phyloP scores from a whole-genome alignment of 2,888 invertebrate genomes.

The Megalurothrips usitatus region DNA sequence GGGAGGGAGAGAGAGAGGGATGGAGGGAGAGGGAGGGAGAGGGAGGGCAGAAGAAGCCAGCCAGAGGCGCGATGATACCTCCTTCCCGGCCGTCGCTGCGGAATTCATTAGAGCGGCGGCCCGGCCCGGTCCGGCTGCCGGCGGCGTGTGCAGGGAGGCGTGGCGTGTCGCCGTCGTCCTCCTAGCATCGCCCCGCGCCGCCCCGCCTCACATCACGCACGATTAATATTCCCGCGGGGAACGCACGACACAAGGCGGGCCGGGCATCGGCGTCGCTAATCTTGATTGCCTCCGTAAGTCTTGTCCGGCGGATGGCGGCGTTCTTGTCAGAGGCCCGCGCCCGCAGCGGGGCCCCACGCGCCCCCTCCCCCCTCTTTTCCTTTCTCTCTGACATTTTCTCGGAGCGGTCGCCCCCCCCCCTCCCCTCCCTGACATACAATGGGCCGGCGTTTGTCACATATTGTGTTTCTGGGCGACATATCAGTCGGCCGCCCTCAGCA shows the following conservation, averaged over 20 bases:
- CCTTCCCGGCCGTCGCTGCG: neutral
- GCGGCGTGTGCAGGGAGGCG: neutral
- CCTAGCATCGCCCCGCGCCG: neutral
- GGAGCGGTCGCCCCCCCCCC: no score
- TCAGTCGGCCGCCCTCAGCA: neutral
- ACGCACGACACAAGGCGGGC: neutral
- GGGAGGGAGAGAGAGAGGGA: neutral
- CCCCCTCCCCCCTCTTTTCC: neutral
- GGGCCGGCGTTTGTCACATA: slow-evolving; percentile 18
- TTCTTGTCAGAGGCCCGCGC: neutral
- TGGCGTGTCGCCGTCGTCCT: neutral
- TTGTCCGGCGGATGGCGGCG: neutral
- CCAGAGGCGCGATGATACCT: neutral
- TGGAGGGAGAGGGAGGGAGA: neutral
- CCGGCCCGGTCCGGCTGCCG: neutral
- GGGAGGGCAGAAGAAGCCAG: neutral
- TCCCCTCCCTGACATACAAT: neutral
- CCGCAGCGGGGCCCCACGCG: neutral
- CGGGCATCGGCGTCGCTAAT: neutral
- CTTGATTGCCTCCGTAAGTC: neutral
- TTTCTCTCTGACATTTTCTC: no score
- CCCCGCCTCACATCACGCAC: neutral
- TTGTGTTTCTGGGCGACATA: slow-evolving; percentile 23
- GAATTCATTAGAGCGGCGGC: no score
- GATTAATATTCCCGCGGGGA: slow-evolving; percentile 1